Conservation (phyloP, 1,140 invertebrate species). For the Galleria mellonella region DNA sequence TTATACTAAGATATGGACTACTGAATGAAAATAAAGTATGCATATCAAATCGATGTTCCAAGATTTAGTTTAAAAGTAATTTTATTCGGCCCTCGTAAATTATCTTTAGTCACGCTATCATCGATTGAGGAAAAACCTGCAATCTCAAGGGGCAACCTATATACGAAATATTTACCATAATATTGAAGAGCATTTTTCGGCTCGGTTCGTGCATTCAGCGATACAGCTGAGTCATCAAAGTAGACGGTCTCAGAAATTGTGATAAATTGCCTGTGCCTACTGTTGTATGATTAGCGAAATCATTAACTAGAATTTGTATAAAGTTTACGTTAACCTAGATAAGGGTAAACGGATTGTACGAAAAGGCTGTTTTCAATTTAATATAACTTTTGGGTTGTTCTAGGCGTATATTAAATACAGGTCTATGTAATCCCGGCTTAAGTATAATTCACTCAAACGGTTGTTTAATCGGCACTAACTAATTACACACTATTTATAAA, state of each 20-base stretch:
- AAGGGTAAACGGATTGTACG: slow-evolving; percentile 26
- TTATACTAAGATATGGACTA: too few relatives aligned
- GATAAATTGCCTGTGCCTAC: slow-evolving; percentile 50
- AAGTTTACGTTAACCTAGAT: slow-evolving; percentile 29
- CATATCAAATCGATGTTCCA: too few relatives aligned
- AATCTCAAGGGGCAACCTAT: too few relatives aligned
- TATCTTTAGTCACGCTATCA: too few relatives aligned
- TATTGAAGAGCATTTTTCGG: background rate
- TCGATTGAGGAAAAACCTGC: too few relatives aligned
- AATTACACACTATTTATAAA: too few relatives aligned
- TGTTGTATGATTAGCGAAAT: slow-evolving; percentile 31
- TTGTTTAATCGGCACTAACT: too few relatives aligned
- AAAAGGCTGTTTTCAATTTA: slow-evolving; percentile 13
- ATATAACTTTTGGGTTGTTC: slow-evolving; percentile 24
- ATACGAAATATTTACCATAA: background rate
- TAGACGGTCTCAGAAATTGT: slow-evolving; percentile 28
- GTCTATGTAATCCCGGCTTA: slow-evolving; percentile 13
- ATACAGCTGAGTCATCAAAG: slow-evolving; percentile 27
- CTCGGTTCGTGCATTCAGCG: background rate
- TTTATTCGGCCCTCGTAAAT: too few relatives aligned
- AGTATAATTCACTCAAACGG: slow-evolving; percentile 6
- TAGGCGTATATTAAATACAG: slow-evolving; percentile 21
- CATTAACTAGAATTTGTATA: slow-evolving; percentile 51
- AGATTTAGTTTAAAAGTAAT: too few relatives aligned
- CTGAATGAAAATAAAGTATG: too few relatives aligned